Evolutionary conservation across 2,113 vertebrate genomes (phyloP).

Genomic region (Ardeotis arabs): DNA sequence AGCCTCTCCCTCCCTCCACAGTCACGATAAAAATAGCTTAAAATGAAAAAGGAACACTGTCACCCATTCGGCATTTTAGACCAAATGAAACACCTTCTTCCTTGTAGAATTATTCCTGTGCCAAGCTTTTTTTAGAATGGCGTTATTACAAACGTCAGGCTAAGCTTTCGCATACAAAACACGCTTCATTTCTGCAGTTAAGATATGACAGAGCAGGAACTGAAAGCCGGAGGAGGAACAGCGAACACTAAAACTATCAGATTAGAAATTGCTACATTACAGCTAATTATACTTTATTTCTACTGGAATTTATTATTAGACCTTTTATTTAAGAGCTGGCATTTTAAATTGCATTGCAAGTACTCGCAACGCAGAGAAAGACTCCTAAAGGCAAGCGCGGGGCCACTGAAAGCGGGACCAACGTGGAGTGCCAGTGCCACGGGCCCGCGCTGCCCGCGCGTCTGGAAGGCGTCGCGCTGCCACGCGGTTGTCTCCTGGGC

Average conservation of each 20-base stretch:
- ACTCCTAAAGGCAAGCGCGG: neutral
- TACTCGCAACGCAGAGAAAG: neutral
- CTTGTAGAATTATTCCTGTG: neutral
- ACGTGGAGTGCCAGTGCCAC: neutral
- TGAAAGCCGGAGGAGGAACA: neutral
- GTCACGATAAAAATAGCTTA: neutral
- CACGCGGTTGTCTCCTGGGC: too few species aligned
- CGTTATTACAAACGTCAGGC: neutral
- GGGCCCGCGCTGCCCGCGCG: neutral
- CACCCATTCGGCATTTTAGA: neutral
- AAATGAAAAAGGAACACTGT: neutral
- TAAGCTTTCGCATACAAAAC: neutral
- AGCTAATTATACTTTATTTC: neutral
- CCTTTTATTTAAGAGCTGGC: neutral
- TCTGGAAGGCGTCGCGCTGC: neutral
- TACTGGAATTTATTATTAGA: neutral
- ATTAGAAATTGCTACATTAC: neutral
- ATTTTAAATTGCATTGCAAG: neutral
- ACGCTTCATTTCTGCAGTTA: neutral
- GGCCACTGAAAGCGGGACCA: neutral
- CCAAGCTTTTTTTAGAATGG: neutral
- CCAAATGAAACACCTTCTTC: neutral
- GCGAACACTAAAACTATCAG: neutral
- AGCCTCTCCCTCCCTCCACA: neutral
- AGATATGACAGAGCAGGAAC: neutral